Base-by-base conservation (phyloP, 1,140 invertebrate species). In the Alviniconcha marisindica region DNA sequence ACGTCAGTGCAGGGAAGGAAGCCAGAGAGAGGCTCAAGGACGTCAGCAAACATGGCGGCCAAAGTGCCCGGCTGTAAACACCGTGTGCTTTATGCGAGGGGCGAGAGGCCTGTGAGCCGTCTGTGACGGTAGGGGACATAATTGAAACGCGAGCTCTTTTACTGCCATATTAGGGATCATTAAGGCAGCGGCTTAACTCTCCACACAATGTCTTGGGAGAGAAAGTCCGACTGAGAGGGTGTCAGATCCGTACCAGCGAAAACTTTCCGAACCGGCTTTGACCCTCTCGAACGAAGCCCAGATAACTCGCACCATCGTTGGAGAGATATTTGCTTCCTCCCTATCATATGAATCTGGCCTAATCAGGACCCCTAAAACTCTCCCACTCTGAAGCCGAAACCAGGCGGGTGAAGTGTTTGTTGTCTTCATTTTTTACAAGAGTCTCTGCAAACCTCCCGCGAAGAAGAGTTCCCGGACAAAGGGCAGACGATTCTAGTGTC, bases 71-170 rank as follows among this genome's bases (percentile, higher is more conserved):
- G 78, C 78, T 80, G 78, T 80, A 80, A 80, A 80, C 78, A 80
- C 78, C 66, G 56, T 66, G 33, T 80, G 78, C 78, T 69, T 80
- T 80, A 33, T 78, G 56, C 54, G 4, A 44, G 78, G n/a, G 51
- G 38, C n/a, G 36, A 40, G 18, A 1, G 66, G 3, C 15, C n/a
- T 12, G 71, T 15, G 63, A 66, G 38, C 3, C 42, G 42, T 48
- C 24, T 76, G 42, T 36, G 42, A 48, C 21, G n/a, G 42, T 54
- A 24, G 42, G 33, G 78, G 78, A 44, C 36, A 66, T 80, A 80
- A 80, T 80, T 80, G 78, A 80, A 80, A 80, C 60, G 78, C 60
- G 78, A 80, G 78, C 78, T 80, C 78, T 66, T 80, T 63, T 80
- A 60, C 78, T 44, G 78, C 78, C 78, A 60, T 80, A 80, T 80